Base-by-base conservation (phyloP, 2,888 invertebrate species). In the Phortica magna region DNA sequence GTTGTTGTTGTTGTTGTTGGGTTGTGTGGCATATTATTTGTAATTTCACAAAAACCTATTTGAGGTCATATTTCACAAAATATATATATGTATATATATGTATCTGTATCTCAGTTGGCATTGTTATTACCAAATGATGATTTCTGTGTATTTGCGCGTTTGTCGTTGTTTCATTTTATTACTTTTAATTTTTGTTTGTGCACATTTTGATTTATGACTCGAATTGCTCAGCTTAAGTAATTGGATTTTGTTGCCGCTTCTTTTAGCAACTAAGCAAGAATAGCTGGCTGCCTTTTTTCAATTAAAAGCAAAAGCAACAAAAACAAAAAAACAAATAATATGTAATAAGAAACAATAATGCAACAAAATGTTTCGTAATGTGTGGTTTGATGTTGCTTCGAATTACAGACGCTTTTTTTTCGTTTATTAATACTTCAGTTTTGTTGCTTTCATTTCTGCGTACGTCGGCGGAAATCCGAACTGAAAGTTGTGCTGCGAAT, bases 381-480 rank as follows among this genome's bases (percentile, higher is more conserved):
- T 55, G 53, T 55, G 55, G 55, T 6, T 14, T 53, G 22, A 53
- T 22, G 67, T 14, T 67, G 19, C 19, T 17, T 71, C 70, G 70
- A 7, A 71, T 71, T 71, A 71, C 55, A 55, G 2, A 53, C 12
- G 7, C 14, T 55, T 71, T 71, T 70, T 19, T 71, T 48, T 41
- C 14, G 22, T 53, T 53, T 70, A 48, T 71, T 71, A 55, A 43
- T 43, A 17, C 17, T 31, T 55, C 7, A 5, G 2, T 14, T 53
- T 53, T 7, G 2, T 0, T 19, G 9, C 31, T 31, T 53, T 31
- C 12, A 55, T 79, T 79, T 85, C 77, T 81, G 85, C 85, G 70
- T 74, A 83, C 83, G 77, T 79, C 78, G 80, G 85, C 85, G 83
- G 79, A 85, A 85, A 82, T 81, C n/a, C 80, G 77, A 80, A 87